Evolutionary conservation across 1,140 invertebrate species (phyloP), one percentile per base, ranked within the genome.

Genomic region (Steinernema feltiae): DNA sequence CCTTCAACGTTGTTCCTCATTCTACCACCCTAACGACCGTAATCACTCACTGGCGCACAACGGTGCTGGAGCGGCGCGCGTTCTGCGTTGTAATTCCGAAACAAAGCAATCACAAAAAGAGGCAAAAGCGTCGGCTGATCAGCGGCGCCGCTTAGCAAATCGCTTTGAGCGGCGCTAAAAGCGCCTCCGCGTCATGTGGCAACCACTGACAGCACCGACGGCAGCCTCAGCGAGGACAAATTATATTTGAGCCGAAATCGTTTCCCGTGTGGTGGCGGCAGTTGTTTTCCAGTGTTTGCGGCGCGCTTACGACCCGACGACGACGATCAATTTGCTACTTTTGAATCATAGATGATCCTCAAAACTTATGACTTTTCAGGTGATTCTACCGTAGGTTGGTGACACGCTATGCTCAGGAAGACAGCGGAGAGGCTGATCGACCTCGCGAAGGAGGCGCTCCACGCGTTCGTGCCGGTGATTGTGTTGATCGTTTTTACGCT

Each of bases 101-200:
- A 63, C 53, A 63, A 63, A 27, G 3, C 7, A 15, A 63, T 21
- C 24, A 63, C n/a, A 63, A 63, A 63, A 63, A 63, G 24, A 27
- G 24, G 53, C 12, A 27, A 63, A 7, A 21, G 15, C 24, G n/a
- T n/a, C n/a, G n/a, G n/a, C n/a, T n/a, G n/a, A n/a, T n/a, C n/a
- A n/a, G n/a, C n/a, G n/a, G 53, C 53, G 3, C 53, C 3, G 15
- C n/a, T 15, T 63, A 7, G 53, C 53, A 15, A 63, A 63, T 63
- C 53, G 53, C 53, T 63, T n/a, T n/a, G n/a, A n/a, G n/a, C n/a
- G n/a, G n/a, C n/a, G n/a, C n/a, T 63, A 63, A 41, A 63, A 7
- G 53, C 7, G 53, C n/a, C n/a, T n/a, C n/a, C n/a, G 53, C 53
- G 53, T 63, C 53, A 63, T 63, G 53, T 63, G 53, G 53, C 53